These are phyloP conservation scores for Dipodomys spectabilis DNA, from an alignment of 2,113 vertebrate species.

Conservation along the genomic window DNA sequence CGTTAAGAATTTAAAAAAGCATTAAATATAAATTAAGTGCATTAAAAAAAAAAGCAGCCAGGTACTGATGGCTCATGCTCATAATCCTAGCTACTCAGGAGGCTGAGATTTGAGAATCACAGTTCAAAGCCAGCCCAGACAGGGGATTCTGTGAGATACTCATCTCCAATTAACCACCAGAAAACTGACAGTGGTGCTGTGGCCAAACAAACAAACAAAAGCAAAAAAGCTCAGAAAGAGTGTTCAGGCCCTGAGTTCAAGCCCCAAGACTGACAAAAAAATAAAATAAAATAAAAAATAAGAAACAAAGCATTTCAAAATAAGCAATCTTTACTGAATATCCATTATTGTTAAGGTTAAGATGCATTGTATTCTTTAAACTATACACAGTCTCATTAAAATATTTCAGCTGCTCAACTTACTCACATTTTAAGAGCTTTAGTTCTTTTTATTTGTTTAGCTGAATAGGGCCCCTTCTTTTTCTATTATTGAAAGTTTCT, in stretches of 20 bases:
- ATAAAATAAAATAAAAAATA: no score
- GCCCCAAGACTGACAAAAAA: no score
- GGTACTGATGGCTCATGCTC: no score
- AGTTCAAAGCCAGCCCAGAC: no score
- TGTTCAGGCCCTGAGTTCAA: no score
- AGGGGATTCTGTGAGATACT: no score
- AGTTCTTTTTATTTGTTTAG: not conserved
- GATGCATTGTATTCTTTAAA: not conserved
- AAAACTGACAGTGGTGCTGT: no score
- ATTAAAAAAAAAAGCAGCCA: not conserved
- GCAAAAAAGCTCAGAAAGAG: no score
- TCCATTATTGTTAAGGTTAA: not conserved
- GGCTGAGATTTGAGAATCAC: no score
- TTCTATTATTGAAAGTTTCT: constrained; percentile 4
- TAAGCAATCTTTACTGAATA: constrained; percentile 17
- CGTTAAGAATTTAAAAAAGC: constrained; percentile 4
- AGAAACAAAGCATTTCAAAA: constrained; percentile 5
- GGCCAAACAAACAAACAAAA: no score
- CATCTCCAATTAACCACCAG: no score
- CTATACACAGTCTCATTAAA: not conserved
- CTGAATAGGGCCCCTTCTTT: not conserved
- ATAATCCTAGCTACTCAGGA: no score
- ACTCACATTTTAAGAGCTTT: not conserved
- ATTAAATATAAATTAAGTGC: not conserved
- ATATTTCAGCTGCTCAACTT: not conserved